Evolutionary conservation across 2,113 vertebrate genomes (phyloP).

Genomic region (Gavialis gangeticus): DNA sequence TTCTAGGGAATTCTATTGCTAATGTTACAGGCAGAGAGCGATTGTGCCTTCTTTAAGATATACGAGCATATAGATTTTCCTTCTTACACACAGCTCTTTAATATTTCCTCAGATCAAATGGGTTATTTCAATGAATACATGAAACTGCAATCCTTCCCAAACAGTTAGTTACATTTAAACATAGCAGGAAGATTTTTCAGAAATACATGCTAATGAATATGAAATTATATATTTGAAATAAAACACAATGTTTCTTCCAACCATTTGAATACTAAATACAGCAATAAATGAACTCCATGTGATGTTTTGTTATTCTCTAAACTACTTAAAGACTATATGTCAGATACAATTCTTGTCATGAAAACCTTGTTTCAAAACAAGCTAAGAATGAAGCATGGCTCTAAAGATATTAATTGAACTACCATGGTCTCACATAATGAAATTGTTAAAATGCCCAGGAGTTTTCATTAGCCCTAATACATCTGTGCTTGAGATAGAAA

Average conservation of each 20-base stretch:
- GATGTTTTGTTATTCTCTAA: neutral
- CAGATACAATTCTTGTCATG: neutral
- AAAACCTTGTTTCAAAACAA: slow-evolving; percentile 29
- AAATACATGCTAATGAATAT: neutral
- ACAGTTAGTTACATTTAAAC: neutral
- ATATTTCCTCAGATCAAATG: neutral
- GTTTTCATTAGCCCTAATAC: slow-evolving; percentile 57
- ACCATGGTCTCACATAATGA: slow-evolving; percentile 45
- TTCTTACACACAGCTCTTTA: neutral
- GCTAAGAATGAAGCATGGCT: slow-evolving; percentile 23
- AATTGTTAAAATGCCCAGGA: slow-evolving; percentile 62
- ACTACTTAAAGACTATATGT: neutral
- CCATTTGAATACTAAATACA: neutral
- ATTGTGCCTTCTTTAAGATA: neutral
- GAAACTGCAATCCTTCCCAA: neutral
- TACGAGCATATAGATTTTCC: neutral
- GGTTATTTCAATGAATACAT: neutral
- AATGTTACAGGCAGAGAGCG: neutral
- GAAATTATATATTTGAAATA: neutral
- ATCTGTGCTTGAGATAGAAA: slow-evolving; percentile 56
- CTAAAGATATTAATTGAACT: slow-evolving; percentile 57
- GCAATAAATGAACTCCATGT: neutral
- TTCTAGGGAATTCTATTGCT: neutral
- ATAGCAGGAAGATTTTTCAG: neutral
- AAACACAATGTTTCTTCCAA: neutral